Evolutionary conservation across 1,140 invertebrate genomes (phyloP).

Genomic region (Agraylea sexmaculata): DNA sequence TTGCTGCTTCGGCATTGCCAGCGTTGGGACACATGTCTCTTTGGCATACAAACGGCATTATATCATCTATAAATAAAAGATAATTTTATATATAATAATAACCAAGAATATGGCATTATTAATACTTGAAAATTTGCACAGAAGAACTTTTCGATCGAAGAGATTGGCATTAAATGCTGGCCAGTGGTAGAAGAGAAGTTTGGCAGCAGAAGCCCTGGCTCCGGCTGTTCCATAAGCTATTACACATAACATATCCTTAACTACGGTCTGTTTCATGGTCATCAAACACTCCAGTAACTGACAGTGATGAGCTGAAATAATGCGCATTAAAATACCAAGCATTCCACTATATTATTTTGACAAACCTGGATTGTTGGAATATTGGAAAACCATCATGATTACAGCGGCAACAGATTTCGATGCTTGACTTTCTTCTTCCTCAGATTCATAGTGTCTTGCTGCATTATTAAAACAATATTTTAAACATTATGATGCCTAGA

Average conservation of each 20-base stretch:
- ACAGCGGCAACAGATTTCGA: conserved; percentile 87
- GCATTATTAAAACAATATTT: conserved; percentile 24
- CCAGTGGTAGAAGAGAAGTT: conserved; percentile 98
- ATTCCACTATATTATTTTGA: conserved; percentile 10
- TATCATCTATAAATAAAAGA: conserved; percentile 41
- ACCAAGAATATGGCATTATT: background rate
- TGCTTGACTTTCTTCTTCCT: conserved; percentile 70
- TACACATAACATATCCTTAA: conserved; percentile 89
- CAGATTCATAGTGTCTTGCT: conserved; percentile 55
- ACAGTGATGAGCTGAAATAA: conserved; percentile 72
- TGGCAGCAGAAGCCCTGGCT: conserved; percentile 83
- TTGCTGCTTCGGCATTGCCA: conserved; percentile 75
- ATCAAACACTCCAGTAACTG: conserved; percentile 90
- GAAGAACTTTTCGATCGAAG: conserved; percentile 78
- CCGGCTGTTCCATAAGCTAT: conserved; percentile 93
- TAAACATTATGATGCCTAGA: conserved; percentile 4
- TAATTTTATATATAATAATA: conserved; percentile 4
- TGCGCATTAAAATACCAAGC: conserved; percentile 11
- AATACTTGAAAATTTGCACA: conserved; percentile 80
- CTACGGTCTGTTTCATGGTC: conserved; percentile 77
- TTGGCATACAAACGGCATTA: conserved; percentile 71
- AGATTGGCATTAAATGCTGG: conserved; percentile 93
- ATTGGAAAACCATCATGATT: conserved; percentile 96
- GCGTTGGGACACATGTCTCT: conserved; percentile 74
- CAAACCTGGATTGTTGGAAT: conserved; percentile 79